These are phyloP conservation scores for Turdus rufiventris DNA, from an alignment of 2,113 vertebrate species.

Conservation along the genomic window DNA sequence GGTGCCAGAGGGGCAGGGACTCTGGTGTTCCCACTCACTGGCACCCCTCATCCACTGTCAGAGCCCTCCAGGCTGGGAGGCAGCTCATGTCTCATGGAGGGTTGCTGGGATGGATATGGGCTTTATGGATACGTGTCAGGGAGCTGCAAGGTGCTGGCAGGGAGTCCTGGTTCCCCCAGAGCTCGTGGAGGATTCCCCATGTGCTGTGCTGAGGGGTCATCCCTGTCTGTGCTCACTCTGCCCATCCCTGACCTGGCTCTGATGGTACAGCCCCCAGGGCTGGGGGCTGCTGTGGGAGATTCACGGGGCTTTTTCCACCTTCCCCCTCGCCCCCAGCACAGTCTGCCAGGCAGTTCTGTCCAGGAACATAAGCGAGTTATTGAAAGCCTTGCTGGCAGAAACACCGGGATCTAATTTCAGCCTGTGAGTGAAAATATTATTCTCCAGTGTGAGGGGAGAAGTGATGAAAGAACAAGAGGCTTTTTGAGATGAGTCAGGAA, in stretches of 20 bases:
- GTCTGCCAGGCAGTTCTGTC: slow-evolving; percentile 15
- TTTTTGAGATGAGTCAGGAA: neutral
- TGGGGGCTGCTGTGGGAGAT: neutral
- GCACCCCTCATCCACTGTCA: fast-evolving
- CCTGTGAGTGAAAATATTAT: neutral
- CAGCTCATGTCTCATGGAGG: fast-evolving
- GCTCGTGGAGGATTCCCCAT: fast-evolving
- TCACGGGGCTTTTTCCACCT: neutral
- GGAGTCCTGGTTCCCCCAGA: neutral
- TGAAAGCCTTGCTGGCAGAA: slow-evolving; percentile 36
- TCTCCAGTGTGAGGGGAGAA: slow-evolving; percentile 7
- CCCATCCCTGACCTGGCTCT: fast-evolving
- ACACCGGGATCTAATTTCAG: slow-evolving; percentile 35
- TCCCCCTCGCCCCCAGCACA: fast-evolving
- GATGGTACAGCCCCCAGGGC: fast-evolving
- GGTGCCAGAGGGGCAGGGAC: fast-evolving
- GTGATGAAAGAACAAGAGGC: slow-evolving; percentile 50
- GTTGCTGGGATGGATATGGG: neutral
- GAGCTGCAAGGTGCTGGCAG: fast-evolving
- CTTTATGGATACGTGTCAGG: fast-evolving
- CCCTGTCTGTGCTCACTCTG: fast-evolving
- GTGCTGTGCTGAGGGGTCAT: fast-evolving
- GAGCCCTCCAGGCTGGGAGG: neutral
- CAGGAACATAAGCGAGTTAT: slow-evolving; percentile 28
- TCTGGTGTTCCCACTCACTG: fast-evolving